A percentile compares a stretch with the other conserved stretches of the same genome.
phyloP scores from a whole-genome alignment of 1,140 invertebrate genomes.

The Drosophila repleta region DNA sequence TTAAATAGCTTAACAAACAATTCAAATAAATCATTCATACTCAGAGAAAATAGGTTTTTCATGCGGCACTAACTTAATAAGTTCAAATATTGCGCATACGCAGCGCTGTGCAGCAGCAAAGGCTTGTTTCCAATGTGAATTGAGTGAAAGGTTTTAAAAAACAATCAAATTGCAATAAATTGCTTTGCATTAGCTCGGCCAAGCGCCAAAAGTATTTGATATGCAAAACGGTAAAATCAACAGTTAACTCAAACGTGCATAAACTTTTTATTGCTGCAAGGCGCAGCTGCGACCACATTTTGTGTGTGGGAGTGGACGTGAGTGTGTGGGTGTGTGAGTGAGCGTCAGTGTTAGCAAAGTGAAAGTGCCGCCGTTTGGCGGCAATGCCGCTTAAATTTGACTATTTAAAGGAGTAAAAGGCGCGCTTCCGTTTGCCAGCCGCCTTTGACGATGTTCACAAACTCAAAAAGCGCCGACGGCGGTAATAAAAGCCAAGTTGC shows the following conservation, averaged over 20 bases:
- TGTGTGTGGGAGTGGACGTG: conserved; percentile 3
- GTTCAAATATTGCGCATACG: conserved; percentile 16
- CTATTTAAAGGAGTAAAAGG: conserved; percentile 20
- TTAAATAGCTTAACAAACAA: not conserved
- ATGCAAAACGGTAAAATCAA: not conserved
- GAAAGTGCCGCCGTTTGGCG: conserved; percentile 29
- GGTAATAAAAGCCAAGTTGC: conserved; percentile 54
- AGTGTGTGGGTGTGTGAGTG: not conserved
- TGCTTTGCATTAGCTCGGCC: not conserved
- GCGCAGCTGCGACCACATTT: conserved; percentile 12
- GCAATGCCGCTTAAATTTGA: conserved; percentile 28
- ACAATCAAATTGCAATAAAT: conserved; percentile 14
- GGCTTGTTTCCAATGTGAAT: not conserved
- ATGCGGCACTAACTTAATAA: conserved; percentile 9
- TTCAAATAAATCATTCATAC: not conserved
- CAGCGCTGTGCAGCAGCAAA: conserved; percentile 1
- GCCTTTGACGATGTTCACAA: conserved; percentile 58
- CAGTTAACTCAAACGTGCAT: conserved; percentile 18
- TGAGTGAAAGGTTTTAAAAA: not conserved
- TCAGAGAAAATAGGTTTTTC: too few relatives aligned
- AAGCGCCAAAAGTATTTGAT: conserved; percentile 1
- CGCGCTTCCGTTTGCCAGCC: conserved; percentile 39
- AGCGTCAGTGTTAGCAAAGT: not conserved
- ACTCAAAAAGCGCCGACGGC: conserved; percentile 37
- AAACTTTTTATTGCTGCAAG: conserved; percentile 2